These are phyloP conservation scores for Spondyliosoma cantharus DNA, from an alignment of 2,797 vertebrate genomes.

Conservation along the genomic window DNA sequence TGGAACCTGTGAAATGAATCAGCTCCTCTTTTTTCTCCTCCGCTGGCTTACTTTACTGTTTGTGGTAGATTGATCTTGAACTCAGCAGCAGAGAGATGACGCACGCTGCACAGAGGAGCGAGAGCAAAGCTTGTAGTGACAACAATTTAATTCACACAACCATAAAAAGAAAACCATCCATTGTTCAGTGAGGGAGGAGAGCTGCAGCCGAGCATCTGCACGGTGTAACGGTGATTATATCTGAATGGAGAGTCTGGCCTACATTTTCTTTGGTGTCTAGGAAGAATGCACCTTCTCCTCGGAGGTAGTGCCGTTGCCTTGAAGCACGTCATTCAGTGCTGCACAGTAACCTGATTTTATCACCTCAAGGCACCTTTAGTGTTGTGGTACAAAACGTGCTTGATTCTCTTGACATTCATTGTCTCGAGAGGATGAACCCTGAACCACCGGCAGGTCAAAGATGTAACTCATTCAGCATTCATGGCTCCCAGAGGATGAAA, in stretches of 20 bases:
- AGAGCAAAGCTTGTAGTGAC: conserved; percentile 22
- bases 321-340: background rate
- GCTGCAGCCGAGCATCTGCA: conserved; percentile 42
- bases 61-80: background rate
- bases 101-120: conserved; percentile 10
- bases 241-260: conserved; percentile 21
- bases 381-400: too few species aligned
- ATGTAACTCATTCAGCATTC: too few species aligned
- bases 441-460: too few species aligned
- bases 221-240: conserved; percentile 6
- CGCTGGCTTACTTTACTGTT: background rate
- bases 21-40: background rate
- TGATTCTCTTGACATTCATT: too few species aligned
- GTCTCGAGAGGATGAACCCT: too few species aligned
- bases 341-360: background rate
- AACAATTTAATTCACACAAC: conserved; percentile 27
- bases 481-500: too few species aligned
- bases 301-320: background rate
- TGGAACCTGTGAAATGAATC: background rate
- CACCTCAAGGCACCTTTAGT: background rate
- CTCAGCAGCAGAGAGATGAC: background rate
- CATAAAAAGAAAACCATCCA: conserved; percentile 9
- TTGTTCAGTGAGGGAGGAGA: conserved; percentile 19
- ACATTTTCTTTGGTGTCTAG: conserved; percentile 27
- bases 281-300: conserved; percentile 13